phyloP scores from a whole-genome alignment of 2,888 invertebrate species.

The Drosophila putrida region DNA sequence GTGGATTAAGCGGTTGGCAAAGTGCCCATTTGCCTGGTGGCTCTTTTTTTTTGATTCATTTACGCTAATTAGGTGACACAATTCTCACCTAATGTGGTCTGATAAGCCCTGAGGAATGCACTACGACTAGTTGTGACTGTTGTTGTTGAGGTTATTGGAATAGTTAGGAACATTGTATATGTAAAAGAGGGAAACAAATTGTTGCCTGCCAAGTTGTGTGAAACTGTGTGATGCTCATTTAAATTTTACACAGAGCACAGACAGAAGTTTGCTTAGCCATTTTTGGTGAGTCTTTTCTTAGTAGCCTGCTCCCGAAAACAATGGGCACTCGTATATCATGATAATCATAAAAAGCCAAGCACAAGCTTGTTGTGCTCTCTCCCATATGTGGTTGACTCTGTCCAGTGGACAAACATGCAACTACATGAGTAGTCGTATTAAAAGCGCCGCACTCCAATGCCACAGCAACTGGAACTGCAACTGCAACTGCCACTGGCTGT shows the following conservation, averaged over 20 bases:
- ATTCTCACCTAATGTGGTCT: slow-evolving; percentile 84
- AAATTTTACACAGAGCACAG: slow-evolving; percentile 69
- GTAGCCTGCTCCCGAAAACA: slow-evolving; percentile 72
- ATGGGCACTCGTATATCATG: slow-evolving; percentile 83
- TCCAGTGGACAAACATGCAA: slow-evolving; percentile 44
- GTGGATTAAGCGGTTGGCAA: slow-evolving; percentile 62
- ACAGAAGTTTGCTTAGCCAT: slow-evolving; percentile 60
- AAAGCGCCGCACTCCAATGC: slow-evolving; percentile 66
- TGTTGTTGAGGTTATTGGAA: slow-evolving; percentile 17
- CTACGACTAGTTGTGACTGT: slow-evolving; percentile 1
- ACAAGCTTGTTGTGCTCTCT: slow-evolving; percentile 56
- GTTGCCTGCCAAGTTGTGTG: slow-evolving; percentile 50
- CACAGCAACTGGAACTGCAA: not conserved
- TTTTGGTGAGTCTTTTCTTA: slow-evolving; percentile 65
- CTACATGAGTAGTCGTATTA: slow-evolving; percentile 48
- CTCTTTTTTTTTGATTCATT: slow-evolving; percentile 72
- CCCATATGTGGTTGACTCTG: slow-evolving; percentile 67
- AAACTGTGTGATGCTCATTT: slow-evolving; percentile 68
- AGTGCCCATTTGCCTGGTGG: slow-evolving; percentile 30
- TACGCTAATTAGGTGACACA: slow-evolving; percentile 85
- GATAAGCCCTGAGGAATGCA: slow-evolving; percentile 65
- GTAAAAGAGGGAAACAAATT: slow-evolving; percentile 51
- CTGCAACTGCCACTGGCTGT: not conserved
- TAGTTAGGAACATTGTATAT: slow-evolving; percentile 18
- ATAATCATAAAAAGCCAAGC: slow-evolving; percentile 77